Conservation (phyloP, 2,113 vertebrate species). For the Pristiophorus japonicus region DNA sequence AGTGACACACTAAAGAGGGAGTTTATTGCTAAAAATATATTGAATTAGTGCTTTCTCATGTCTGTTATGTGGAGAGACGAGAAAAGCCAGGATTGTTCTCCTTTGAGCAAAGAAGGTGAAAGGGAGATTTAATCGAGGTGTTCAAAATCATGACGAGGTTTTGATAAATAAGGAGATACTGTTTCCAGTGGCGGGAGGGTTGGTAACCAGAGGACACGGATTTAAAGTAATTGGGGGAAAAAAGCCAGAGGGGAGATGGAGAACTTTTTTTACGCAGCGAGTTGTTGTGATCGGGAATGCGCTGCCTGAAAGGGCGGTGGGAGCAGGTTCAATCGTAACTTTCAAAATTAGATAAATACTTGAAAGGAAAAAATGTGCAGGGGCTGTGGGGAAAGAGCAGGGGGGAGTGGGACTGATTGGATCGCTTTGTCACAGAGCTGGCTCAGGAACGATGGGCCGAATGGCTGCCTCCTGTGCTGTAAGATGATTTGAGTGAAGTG, state of each 20-base stretch:
- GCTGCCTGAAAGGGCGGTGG: no score
- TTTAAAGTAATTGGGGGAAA: neutral
- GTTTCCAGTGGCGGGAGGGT: neutral
- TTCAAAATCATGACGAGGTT: neutral
- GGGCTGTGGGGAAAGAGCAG: neutral
- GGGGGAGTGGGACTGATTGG: neutral
- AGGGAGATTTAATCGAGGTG: neutral
- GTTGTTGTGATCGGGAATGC: no score
- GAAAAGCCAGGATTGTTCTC: neutral
- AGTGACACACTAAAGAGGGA: neutral
- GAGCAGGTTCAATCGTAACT: no score
- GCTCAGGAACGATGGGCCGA: neutral
- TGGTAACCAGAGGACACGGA: neutral
- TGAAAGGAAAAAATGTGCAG: neutral
- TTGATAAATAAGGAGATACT: neutral
- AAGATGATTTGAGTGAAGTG: neutral
- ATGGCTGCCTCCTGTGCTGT: no score
- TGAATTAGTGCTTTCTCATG: neutral
- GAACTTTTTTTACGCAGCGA: no score
- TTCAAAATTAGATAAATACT: no score
- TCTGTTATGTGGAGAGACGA: neutral
- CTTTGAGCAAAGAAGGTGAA: neutral
- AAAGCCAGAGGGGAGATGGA: neutral
- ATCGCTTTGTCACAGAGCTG: neutral
- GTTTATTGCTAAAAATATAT: neutral